Evolutionary conservation across 2,888 invertebrate genomes (phyloP), one percentile per base, ranked within the genome.

Genomic region (Diarsia brunnea): DNA sequence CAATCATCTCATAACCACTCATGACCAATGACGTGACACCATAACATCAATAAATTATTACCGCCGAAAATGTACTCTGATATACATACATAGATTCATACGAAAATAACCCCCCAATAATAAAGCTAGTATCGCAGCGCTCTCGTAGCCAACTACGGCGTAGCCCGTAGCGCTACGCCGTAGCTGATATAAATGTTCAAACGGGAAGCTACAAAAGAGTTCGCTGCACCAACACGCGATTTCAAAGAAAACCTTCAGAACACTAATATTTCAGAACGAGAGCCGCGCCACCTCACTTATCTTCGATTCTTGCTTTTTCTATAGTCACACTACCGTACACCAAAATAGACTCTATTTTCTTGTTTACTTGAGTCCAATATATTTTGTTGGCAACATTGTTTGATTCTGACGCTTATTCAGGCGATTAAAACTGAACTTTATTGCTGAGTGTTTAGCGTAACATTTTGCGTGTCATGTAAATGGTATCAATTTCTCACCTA

Each of bases 181-280:
- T 81, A 85, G 86, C 82, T 78, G 82, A 88, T 89, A 89, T 87
- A 90, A 87, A 90, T 89, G 89, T 89, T 87, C 82, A 85, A 87
- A 86, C 82, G 82, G 81, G 88, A 88, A 88, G 88, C 89, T 90
- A 91, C 91, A 90, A 90, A 89, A 89, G 88, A 90, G 84, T 85
- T 85, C 87, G 86, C 88, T 91, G 92, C 91, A 91, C 88, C 88
- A 88, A 90, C 90, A 90, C 89, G 87, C 89, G 88, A 91, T 89
- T 90, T 90, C 92, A 92, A 93, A 93, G 92, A 91, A 92, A 93
- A 93, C 92, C 93, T 90, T 92, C 92, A 92, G 91, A 93, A 93
- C 93, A 94, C 93, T 93, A 95, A 95, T 95, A 94, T 94, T 94
- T 95, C 93, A 94, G 90, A 88, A 87, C 88, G 89, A 90, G 91